phyloP scores from a whole-genome alignment of 1,140 invertebrate genomes.

The Macrobrachium nipponense region DNA sequence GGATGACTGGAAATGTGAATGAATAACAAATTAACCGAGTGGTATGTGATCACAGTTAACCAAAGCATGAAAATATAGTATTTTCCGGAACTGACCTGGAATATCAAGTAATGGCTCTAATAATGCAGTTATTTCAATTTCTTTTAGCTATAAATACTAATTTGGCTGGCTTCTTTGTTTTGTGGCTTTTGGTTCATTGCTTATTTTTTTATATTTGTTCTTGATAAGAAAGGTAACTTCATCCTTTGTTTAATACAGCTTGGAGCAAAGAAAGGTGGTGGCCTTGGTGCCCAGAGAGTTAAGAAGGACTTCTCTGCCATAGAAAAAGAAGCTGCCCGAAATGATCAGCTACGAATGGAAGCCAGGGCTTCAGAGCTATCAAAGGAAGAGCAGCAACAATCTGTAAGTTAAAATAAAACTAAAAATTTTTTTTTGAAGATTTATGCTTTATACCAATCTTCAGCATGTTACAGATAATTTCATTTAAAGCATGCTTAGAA shows the following conservation, averaged over 20 bases:
- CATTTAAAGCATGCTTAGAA: no score
- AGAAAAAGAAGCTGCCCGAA: slow-evolving; percentile 86
- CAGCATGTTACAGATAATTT: no score
- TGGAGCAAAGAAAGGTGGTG: slow-evolving; percentile 82
- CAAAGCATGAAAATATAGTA: no score
- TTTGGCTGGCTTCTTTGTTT: neutral
- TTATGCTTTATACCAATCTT: no score
- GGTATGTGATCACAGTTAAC: no score
- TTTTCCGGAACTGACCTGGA: no score
- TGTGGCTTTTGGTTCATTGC: neutral
- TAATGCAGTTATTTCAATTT: no score
- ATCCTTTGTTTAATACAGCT: slow-evolving; percentile 72
- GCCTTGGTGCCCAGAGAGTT: slow-evolving; percentile 96
- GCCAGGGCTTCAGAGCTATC: slow-evolving; percentile 68
- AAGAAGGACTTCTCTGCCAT: slow-evolving; percentile 95
- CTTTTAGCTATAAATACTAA: neutral
- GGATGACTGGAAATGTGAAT: no score
- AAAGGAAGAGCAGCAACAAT: slow-evolving; percentile 74
- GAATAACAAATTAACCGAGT: no score
- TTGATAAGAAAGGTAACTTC: slow-evolving; percentile 2
- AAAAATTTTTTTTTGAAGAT: no score
- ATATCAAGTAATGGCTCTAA: no score
- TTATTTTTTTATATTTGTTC: neutral
- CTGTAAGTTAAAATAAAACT: slow-evolving; percentile 21
- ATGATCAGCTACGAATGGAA: slow-evolving; percentile 77